phyloP scores from a whole-genome alignment of 2,888 invertebrate genomes.

The Drosophila helvetica region DNA sequence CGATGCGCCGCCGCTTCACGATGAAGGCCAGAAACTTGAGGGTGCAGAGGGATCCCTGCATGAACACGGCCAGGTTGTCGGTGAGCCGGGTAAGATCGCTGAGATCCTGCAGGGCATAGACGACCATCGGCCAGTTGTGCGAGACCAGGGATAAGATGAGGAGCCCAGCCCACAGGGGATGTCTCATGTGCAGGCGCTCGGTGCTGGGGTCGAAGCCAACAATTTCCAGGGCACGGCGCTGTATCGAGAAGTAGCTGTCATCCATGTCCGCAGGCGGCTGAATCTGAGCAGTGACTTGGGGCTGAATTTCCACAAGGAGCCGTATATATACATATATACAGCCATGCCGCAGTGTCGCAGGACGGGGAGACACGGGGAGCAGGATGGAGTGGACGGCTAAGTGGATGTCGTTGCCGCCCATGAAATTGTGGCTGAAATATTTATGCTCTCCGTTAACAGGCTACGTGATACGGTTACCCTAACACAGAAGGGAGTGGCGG shows the following conservation, averaged over 20 bases:
- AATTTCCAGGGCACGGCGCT: conserved; percentile 38
- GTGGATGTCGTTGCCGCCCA: conserved; percentile 66
- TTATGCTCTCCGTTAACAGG: conserved; percentile 67
- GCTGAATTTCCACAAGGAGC: conserved; percentile 10
- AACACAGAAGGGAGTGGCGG: neutral
- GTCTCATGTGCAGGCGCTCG: conserved; percentile 10
- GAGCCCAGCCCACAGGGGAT: conserved; percentile 39
- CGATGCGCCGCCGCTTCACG: conserved; percentile 28
- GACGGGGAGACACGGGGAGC: neutral
- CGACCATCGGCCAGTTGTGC: conserved; percentile 42
- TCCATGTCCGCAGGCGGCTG: conserved; percentile 30
- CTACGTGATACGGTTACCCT: conserved; percentile 70
- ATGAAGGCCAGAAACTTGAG: conserved; percentile 45
- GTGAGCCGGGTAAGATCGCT: conserved; percentile 39
- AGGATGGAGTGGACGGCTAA: conserved; percentile 34
- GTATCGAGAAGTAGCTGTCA: conserved; percentile 46
- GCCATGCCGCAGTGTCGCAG: too few species aligned
- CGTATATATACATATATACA: conserved; percentile 2
- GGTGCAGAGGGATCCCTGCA: conserved; percentile 41
- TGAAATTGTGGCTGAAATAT: conserved; percentile 75
- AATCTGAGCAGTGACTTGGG: conserved; percentile 2
- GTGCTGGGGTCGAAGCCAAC: conserved; percentile 39
- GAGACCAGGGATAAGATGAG: conserved; percentile 20
- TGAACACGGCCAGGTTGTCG: conserved; percentile 36
- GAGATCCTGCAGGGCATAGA: conserved; percentile 30